phyloP scores from a whole-genome alignment of 2,113 vertebrate genomes.

The Sinosuthora webbiana region DNA sequence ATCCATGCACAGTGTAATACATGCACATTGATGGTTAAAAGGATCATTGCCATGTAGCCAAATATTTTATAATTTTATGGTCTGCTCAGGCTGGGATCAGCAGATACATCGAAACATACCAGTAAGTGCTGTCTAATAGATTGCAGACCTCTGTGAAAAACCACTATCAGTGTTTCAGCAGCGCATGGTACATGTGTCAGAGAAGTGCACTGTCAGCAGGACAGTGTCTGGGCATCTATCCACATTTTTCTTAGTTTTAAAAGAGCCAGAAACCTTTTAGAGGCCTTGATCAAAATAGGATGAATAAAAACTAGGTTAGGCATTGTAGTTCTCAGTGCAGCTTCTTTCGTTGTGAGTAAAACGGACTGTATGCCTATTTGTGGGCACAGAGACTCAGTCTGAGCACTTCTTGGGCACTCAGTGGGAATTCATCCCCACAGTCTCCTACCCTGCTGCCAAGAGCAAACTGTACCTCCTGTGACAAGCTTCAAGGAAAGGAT shows the following conservation, averaged over 20 bases:
- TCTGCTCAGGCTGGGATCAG: conserved; percentile 70
- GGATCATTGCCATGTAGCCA: conserved; percentile 2
- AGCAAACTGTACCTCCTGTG: neutral
- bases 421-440: neutral
- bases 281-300: conserved; percentile 60
- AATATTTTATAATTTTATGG: conserved; percentile 69
- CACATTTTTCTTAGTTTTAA: conserved; percentile 74
- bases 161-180: conserved; percentile 63
- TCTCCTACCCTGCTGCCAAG: neutral
- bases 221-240: conserved; percentile 68
- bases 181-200: conserved; percentile 31
- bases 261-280: conserved; percentile 73
- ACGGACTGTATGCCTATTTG: conserved; percentile 27
- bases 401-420: conserved; percentile 24
- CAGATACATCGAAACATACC: conserved; percentile 58
- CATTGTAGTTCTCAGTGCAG: conserved; percentile 14
- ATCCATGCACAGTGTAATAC: neutral
- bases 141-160: conserved; percentile 73
- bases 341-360: conserved; percentile 53
- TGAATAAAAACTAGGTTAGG: conserved; percentile 68
- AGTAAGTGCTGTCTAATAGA: conserved; percentile 74
- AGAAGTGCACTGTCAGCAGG: conserved; percentile 78
- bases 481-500: neutral
- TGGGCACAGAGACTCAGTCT: conserved; percentile 35
- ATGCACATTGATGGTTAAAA: neutral